Conservation (phyloP, 2,888 invertebrate species). For the Oligia fasciuncula region DNA sequence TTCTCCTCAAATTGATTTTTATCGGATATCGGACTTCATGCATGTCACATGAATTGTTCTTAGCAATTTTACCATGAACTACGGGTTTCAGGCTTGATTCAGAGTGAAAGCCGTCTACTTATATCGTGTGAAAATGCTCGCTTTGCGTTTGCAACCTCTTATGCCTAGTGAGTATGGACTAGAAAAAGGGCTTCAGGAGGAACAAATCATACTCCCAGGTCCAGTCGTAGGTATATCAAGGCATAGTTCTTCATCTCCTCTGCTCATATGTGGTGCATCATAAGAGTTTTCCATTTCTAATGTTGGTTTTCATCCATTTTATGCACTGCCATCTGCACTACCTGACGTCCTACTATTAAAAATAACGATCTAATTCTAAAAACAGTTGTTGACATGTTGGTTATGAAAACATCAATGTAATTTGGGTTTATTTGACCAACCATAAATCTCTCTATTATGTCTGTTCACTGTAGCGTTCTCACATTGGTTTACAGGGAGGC, state of each 20-base stretch:
- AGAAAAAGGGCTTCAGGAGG: background rate
- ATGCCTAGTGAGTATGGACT: background rate
- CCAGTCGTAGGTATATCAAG: background rate
- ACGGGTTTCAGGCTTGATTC: slow-evolving; percentile 2
- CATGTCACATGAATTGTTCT: background rate
- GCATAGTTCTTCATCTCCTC: background rate
- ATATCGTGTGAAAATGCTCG: slow-evolving; percentile 1
- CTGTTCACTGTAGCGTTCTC: slow-evolving; percentile 24
- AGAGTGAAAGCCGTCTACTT: background rate
- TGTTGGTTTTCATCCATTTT: background rate
- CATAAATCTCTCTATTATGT: slow-evolving; percentile 21
- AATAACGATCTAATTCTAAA: background rate
- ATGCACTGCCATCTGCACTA: background rate
- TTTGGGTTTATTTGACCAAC: slow-evolving; percentile 10
- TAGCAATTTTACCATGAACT: background rate
- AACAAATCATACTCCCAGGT: background rate
- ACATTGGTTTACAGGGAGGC: slow-evolving; percentile 28
- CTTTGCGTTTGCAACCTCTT: background rate
- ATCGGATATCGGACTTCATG: background rate
- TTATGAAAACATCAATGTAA: slow-evolving; percentile 3
- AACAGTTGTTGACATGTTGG: background rate
- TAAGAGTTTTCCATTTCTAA: background rate
- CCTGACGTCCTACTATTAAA: background rate
- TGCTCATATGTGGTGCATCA: background rate
- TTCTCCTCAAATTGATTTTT: background rate